Evolutionary conservation across 2,888 invertebrate genomes (phyloP), one percentile per base, ranked within the genome.

Genomic region (Hesperia comma): DNA sequence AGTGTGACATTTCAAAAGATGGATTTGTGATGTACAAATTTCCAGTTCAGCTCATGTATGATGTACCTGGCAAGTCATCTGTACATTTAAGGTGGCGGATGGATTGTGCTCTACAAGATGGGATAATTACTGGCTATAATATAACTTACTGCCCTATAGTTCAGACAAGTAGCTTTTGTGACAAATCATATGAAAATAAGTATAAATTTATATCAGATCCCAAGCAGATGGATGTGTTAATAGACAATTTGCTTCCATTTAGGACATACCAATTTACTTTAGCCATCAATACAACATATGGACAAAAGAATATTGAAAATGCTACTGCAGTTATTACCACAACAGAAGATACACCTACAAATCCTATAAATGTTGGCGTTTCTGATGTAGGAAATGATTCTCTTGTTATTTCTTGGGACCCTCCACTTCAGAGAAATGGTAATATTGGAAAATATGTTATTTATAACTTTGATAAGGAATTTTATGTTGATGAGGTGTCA

Each of bases 341-440:
- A 0, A 86, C 94, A 15, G 97, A 97, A 87, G 95, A 94, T 68
- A 94, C 95, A 82, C 93, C 90, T 69, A 83, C 93, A 54, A 89
- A 90, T 68, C 95, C 95, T n/a, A 88, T 86, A 67, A 94, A 95
- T 82, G 87, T 96, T 7, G 83, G 76, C n/a, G 83, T 95, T 66
- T 84, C 85, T 4, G 88, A 95, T 71, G 88, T 96, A 2, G 94
- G 94, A 21, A 95, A 95, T 79, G 91, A 94, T 58, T 94, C 95
- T 14, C 88, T 96, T 67, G 81, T 88, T 8, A 84, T 97, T 57
- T 88, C 91, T 49, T 97, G 96, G 97, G 86, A 94, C 73, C 94
- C 95, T 43, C 98, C 98, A 0, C 77, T 86, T 1, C 89, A 93
- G 21, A 93, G 94, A 76, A 98, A 98, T 88, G 98, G 98, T 0